Percentiles rank a stretch among this genome's conserved stretches.
Conservation (phyloP, 1,140 invertebrate genomes). For the Polypedilum vanderplanki region DNA sequence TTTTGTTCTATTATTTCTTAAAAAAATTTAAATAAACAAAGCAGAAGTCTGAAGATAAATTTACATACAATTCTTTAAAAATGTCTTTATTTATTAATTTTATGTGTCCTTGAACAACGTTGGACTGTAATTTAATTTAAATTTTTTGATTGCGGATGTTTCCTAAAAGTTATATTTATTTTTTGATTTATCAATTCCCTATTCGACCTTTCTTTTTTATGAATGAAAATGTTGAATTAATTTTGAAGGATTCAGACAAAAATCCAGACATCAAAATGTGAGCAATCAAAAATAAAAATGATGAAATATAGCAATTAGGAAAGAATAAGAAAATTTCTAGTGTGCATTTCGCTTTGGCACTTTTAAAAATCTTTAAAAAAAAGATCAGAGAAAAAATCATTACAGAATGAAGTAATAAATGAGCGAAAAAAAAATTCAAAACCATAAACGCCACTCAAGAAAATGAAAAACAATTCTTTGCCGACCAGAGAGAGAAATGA, state of each 20-base stretch:
- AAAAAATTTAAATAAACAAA: no score
- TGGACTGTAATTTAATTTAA: no score
- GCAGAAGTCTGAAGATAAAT: no score
- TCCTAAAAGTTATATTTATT: no score
- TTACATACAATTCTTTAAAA: no score
- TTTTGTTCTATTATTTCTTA: no score
- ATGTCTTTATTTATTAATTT: no score
- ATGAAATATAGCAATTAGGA: constrained; percentile 6
- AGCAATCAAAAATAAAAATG: not conserved
- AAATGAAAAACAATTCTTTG: not conserved
- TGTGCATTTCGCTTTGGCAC: not conserved
- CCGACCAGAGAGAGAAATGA: constrained; percentile 2
- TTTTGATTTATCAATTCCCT: not conserved
- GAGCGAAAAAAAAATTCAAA: not conserved
- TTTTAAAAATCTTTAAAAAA: no score
- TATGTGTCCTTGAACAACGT: no score
- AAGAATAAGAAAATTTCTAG: not conserved
- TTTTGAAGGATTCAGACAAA: constrained; percentile 2
- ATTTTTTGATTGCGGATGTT: no score
- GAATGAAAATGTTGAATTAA: constrained; percentile 4
- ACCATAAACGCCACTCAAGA: constrained; percentile 11
- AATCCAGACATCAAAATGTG: constrained; percentile 11
- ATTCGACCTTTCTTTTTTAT: not conserved
- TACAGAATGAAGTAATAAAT: not conserved
- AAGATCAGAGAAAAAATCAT: not conserved